Evolutionary conservation across 2,888 invertebrate species (phyloP), one percentile per base, ranked within the genome.

Genomic region (Caenorhabditis uteleia): DNA sequence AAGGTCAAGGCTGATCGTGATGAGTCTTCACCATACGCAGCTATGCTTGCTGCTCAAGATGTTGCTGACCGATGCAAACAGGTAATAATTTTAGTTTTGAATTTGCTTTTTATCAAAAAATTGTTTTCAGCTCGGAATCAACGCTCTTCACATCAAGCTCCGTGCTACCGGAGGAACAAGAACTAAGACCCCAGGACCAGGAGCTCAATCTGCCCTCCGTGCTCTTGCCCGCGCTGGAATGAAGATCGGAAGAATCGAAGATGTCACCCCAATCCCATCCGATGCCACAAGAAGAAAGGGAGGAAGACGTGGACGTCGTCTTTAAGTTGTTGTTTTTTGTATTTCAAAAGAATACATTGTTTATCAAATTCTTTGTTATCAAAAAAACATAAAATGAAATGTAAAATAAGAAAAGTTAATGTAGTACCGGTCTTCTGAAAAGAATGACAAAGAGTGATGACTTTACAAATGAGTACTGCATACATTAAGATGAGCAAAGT

Each of bases 21-120:
- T 87, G 98, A 98, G 87, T 94, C 98, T 72, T 97, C 97, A 43
- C 98, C 98, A 44, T 99, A 98, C 85, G 98, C 98, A 83, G 98
- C 98, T 89, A 99, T 98, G 98, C 93, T 98, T 87, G 98, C 98
- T 80, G 97, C 97, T 75, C 97, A 98, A 88, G 98, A 99, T 88
- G 98, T 98, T 61, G 95, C 98, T 79, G 98, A 98, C 84, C 94
- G 93, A 84, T 98, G 97, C 88, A 97, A 95, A 87, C 88, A 89
- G 34, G 88, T 98, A 33, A 25, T 38, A 55, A 20, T 25, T 33
- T 49, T 48, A 12, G 6, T n/a, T 47, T 8, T 34, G 12, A 21
- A 34, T 25, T 20, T 20, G 16, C 38, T 12, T 14, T 21, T 55
- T 49, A 38, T n/a, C 44, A 26, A 38, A 29, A 2, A 3, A 20